Percentiles rank a stretch among this genome's conserved stretches.
These are phyloP conservation scores for Parambassis ranga DNA, from an alignment of 2,797 vertebrate species.

Conservation along the genomic window DNA sequence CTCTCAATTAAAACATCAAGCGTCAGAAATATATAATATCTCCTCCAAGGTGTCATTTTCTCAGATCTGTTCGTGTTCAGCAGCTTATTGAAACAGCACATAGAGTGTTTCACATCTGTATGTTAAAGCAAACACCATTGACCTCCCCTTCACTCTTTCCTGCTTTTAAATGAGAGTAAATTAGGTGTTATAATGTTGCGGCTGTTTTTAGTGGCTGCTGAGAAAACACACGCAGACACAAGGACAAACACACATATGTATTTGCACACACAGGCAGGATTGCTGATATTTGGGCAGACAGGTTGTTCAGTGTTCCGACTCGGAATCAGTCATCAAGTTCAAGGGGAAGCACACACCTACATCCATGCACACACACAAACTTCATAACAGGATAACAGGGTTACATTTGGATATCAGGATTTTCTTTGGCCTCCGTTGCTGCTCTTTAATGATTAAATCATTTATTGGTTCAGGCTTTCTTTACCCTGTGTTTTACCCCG, in stretches of 20 bases:
- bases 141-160: constrained; percentile 33
- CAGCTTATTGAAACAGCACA: constrained; percentile 13
- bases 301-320: constrained; percentile 43
- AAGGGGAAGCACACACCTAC: constrained; percentile 20
- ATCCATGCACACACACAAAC: constrained; percentile 13
- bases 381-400: constrained; percentile 22
- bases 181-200: constrained; percentile 62
- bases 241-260: neutral
- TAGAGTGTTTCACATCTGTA: constrained; percentile 27
- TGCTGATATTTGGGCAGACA: constrained; percentile 26
- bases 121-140: constrained; percentile 28
- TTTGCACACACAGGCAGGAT: constrained; percentile 1
- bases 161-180: constrained; percentile 54
- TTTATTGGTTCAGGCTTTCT: constrained; percentile 62
- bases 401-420: constrained; percentile 36
- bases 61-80: constrained; percentile 3
- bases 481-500: constrained; percentile 40
- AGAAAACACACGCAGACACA: constrained; percentile 10
- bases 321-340: constrained; percentile 60
- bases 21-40: constrained; percentile 2
- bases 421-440: constrained; percentile 44
- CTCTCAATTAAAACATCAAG: constrained; percentile 16
- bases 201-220: constrained; percentile 51
- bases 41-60: neutral
- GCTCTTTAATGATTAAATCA: constrained; percentile 58